Evolutionary conservation across 2,888 invertebrate species (phyloP).

Genomic region (Philonicus albiceps): DNA sequence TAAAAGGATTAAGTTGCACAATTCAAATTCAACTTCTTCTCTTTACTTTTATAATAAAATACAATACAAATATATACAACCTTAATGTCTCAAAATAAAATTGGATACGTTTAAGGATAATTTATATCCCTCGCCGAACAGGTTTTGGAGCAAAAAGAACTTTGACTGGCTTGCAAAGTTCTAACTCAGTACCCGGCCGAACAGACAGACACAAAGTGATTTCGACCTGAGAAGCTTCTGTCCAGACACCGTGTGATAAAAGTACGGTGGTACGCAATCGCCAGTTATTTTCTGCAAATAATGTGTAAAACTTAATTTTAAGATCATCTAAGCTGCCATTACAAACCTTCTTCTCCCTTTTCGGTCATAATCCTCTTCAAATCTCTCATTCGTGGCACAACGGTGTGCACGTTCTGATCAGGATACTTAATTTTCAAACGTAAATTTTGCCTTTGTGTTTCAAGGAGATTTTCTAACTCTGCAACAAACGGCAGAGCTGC

Average conservation of each 20-base stretch:
- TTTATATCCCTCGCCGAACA: constrained; percentile 79
- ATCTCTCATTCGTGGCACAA: constrained; percentile 80
- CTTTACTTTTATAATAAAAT: too few relatives aligned
- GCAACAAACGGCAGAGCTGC: constrained; percentile 88
- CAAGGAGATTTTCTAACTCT: constrained; percentile 80
- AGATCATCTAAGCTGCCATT: neutral
- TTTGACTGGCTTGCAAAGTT: constrained; percentile 85
- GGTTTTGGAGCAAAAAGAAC: constrained; percentile 89
- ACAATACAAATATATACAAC: neutral
- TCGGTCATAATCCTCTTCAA: constrained; percentile 72
- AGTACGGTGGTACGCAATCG: constrained; percentile 87
- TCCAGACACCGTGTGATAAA: constrained; percentile 87
- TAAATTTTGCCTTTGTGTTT: constrained; percentile 74
- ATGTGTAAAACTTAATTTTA: neutral
- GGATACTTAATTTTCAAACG: constrained; percentile 90
- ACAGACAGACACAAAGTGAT: constrained; percentile 84
- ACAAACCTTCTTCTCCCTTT: constrained; percentile 65
- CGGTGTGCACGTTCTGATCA: constrained; percentile 85
- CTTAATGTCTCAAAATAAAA: neutral
- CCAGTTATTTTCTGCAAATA: constrained; percentile 56
- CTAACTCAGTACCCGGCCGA: constrained; percentile 70
- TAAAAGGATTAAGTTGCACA: too few relatives aligned
- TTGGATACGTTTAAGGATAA: too few relatives aligned
- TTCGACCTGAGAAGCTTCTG: constrained; percentile 89
- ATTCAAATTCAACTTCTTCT: too few relatives aligned